Evolutionary conservation across 2,797 vertebrate species (phyloP).

Genomic region (Pseudomugil gertrudae): DNA sequence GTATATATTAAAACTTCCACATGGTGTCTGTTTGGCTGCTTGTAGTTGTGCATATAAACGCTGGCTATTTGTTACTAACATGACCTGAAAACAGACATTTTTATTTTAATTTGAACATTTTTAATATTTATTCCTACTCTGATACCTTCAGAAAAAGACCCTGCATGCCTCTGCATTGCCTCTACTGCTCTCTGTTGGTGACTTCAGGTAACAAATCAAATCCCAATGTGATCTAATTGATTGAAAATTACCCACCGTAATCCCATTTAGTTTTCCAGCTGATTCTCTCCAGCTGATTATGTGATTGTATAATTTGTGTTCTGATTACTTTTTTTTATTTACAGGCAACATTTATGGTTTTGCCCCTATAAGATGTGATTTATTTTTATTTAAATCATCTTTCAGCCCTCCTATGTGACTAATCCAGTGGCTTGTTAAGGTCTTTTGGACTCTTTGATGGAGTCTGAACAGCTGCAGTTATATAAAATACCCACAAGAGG

Average conservation of each 20-base stretch:
- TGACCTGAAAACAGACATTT: background rate
- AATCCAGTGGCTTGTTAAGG: background rate
- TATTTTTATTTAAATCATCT: slow-evolving; percentile 9
- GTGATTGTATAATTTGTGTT: background rate
- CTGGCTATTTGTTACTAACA: background rate
- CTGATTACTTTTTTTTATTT: background rate
- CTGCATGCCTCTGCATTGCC: slow-evolving; percentile 13
- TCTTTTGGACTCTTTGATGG: too few species aligned
- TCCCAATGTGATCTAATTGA: background rate
- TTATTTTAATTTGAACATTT: background rate
- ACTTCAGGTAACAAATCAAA: slow-evolving; percentile 29
- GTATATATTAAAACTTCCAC: too few species aligned
- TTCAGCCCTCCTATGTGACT: slow-evolving; percentile 4
- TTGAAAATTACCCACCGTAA: background rate
- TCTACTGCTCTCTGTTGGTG: slow-evolving; percentile 69
- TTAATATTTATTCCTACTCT: background rate
- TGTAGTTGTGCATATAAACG: background rate
- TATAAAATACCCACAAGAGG: slow-evolving; percentile 53
- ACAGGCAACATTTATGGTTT: background rate
- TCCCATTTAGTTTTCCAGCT: background rate
- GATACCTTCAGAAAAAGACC: background rate
- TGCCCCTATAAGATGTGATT: background rate
- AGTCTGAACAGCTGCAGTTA: slow-evolving; percentile 23
- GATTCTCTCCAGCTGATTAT: slow-evolving; percentile 9
- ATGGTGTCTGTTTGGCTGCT: background rate